These are phyloP conservation scores for Muscicapa adusta DNA, from an alignment of 2,113 vertebrate species.

Conservation along the genomic window DNA sequence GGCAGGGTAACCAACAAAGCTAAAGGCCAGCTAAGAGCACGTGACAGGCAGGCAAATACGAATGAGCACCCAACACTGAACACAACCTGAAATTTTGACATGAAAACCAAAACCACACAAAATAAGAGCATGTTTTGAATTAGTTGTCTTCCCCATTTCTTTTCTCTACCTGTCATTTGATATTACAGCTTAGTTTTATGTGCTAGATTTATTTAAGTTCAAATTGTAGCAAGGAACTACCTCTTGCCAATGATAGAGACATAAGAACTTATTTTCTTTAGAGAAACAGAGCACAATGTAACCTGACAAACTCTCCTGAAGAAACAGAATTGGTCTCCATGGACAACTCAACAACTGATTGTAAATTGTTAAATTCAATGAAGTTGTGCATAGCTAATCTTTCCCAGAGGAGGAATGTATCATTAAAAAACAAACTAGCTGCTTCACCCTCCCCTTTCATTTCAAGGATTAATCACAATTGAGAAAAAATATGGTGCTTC, in stretches of 20 bases:
- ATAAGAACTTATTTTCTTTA: background rate
- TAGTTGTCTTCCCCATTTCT: background rate
- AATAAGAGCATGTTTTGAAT: background rate
- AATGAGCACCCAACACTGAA: background rate
- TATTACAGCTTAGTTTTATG: background rate
- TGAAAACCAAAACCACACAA: background rate
- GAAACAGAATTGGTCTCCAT: background rate
- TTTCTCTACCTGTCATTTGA: background rate
- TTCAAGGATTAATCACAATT: slow-evolving; percentile 50
- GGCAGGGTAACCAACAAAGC: background rate
- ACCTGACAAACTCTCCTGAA: background rate
- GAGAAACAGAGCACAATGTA: background rate
- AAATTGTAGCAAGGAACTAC: background rate
- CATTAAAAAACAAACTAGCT: slow-evolving; percentile 43
- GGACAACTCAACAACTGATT: slow-evolving; percentile 11
- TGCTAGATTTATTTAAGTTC: background rate
- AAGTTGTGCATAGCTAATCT: background rate
- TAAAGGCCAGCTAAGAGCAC: background rate
- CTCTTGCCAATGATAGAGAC: background rate
- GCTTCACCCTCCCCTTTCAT: background rate
- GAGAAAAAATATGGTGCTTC: slow-evolving; percentile 41
- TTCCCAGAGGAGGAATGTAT: slow-evolving; percentile 20
- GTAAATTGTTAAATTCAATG: slow-evolving; percentile 20
- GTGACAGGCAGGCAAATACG: background rate
- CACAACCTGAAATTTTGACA: background rate